phyloP scores from a whole-genome alignment of 2,888 invertebrate genomes.

The Blastobasis lacticolella region DNA sequence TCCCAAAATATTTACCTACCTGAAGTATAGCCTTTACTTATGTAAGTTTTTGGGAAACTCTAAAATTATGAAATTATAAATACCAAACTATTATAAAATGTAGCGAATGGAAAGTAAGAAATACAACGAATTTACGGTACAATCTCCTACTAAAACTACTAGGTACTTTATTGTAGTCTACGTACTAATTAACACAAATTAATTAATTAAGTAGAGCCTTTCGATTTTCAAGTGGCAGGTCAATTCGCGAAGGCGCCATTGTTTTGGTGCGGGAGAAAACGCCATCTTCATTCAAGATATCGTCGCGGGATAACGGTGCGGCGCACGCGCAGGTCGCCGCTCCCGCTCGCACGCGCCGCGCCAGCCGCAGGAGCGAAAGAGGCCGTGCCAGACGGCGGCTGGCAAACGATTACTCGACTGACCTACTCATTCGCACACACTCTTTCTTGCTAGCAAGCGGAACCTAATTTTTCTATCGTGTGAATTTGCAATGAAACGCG shows the following conservation, averaged over 20 bases:
- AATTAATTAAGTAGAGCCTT: conserved; percentile 46
- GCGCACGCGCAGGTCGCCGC: conserved; percentile 43
- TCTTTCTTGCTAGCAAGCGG: conserved; percentile 74
- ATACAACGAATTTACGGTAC: too few species aligned
- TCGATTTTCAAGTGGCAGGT: conserved; percentile 59
- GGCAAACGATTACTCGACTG: conserved; percentile 71
- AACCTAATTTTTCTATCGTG: conserved; percentile 70
- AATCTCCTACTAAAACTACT: too few species aligned
- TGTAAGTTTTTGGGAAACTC: too few species aligned
- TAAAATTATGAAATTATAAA: too few species aligned
- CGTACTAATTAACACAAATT: conserved; percentile 37
- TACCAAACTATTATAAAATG: too few species aligned
- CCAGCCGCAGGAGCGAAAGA: conserved; percentile 21
- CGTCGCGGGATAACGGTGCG: conserved; percentile 69
- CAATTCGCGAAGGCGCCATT: conserved; percentile 54
- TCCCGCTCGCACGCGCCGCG: conserved; percentile 25
- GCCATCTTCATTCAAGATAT: conserved; percentile 74
- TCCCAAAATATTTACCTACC: too few species aligned
- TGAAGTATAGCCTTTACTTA: too few species aligned
- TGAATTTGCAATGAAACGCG: conserved; percentile 57
- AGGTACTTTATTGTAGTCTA: too few species aligned
- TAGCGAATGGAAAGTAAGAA: too few species aligned
- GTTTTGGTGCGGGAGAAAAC: conserved; percentile 73
- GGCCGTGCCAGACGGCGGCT: conserved; percentile 48
- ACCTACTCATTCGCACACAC: conserved; percentile 71